phyloP scores from a whole-genome alignment of 2,888 invertebrate genomes.

The Philonicus albiceps region DNA sequence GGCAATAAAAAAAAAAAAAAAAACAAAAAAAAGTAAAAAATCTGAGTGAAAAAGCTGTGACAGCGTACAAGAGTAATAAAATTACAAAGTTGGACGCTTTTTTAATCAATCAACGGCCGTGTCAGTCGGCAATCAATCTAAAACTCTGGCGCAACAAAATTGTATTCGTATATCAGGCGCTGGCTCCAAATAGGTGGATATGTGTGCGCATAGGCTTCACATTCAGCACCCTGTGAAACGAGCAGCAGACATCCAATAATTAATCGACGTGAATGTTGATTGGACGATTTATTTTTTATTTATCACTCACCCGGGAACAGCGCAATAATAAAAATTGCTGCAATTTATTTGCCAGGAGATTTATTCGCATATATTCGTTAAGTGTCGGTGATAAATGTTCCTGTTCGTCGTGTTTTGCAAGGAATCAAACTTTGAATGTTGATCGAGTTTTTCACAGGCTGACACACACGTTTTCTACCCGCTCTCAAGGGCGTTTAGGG shows the following conservation, averaged over 20 bases:
- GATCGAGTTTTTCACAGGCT: background rate
- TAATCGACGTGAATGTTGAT: constrained; percentile 42
- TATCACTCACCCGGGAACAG: constrained; percentile 24
- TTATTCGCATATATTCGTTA: constrained; percentile 43
- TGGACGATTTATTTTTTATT: constrained; percentile 43
- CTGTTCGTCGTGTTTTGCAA: background rate
- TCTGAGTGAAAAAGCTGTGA: constrained; percentile 16
- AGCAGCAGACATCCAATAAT: constrained; percentile 31
- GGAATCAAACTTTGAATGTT: constrained; percentile 19
- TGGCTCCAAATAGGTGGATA: background rate
- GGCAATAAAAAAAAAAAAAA: background rate
- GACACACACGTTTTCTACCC: background rate
- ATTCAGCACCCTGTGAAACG: background rate
- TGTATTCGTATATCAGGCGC: background rate
- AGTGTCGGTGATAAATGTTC: constrained; percentile 40
- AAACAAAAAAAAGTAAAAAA: too few species aligned
- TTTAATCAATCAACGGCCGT: constrained; percentile 42
- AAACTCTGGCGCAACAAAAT: constrained; percentile 10
- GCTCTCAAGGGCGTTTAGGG: background rate
- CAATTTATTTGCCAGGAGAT: constrained; percentile 42
- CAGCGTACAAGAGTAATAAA: constrained; percentile 28
- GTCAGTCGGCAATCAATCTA: constrained; percentile 40
- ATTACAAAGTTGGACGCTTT: constrained; percentile 36
- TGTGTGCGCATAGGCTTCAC: background rate
- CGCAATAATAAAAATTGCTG: constrained; percentile 41